Percentiles rank a stretch among this genome's conserved stretches.
Evolutionary conservation across 1,140 invertebrate species (phyloP).

Genomic region (Drosophila aff.): DNA sequence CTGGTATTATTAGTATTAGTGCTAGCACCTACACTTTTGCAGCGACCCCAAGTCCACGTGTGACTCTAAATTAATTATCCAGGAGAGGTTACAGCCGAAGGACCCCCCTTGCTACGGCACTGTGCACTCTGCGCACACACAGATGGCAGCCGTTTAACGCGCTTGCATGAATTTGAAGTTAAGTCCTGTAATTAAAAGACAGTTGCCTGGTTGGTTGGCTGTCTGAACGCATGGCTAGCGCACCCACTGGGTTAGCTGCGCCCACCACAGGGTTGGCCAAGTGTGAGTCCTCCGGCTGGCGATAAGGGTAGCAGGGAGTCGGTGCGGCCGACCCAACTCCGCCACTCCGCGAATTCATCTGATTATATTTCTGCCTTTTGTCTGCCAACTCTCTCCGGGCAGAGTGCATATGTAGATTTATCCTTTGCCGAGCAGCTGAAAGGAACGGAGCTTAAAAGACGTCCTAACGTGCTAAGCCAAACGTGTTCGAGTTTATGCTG

Average conservation of each 20-base stretch:
- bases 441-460: slow-evolving; percentile 59
- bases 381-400: slow-evolving; percentile 14
- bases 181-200: slow-evolving; percentile 74
- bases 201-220: slow-evolving; percentile 53
- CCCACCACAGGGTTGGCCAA: neutral
- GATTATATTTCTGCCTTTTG: slow-evolving; percentile 22
- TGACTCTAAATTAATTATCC: neutral
- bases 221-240: slow-evolving; percentile 29
- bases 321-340: slow-evolving; percentile 3
- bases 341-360: slow-evolving; percentile 13
- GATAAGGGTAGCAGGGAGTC: slow-evolving; percentile 37
- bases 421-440: slow-evolving; percentile 43
- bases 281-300: slow-evolving; percentile 1
- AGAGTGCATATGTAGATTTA: slow-evolving; percentile 10
- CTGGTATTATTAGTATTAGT: neutral
- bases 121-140: neutral
- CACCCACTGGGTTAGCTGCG: slow-evolving; percentile 7
- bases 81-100: neutral
- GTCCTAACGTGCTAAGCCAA: slow-evolving; percentile 72
- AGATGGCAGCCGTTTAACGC: slow-evolving; percentile 45
- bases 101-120: slow-evolving; percentile 2
- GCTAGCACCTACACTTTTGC: too few relatives aligned
- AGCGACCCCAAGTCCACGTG: neutral
- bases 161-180: slow-evolving; percentile 55
- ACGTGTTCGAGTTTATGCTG: slow-evolving; percentile 73